Conservation (phyloP, 2,113 vertebrate species). For the Acrocephalus arundinaceus region DNA sequence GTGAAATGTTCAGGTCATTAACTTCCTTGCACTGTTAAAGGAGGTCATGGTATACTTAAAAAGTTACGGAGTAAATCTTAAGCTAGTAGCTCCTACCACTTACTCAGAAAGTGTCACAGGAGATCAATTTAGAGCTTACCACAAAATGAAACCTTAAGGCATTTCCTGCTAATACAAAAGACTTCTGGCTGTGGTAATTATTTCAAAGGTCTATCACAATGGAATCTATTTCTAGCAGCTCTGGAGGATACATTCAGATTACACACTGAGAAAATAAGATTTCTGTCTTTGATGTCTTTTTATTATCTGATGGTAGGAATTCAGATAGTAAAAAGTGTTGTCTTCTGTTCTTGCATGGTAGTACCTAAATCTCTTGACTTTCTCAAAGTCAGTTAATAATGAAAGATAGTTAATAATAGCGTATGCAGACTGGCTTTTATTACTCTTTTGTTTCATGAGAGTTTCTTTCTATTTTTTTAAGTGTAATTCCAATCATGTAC, state of each 20-base stretch:
- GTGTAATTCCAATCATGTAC: background rate
- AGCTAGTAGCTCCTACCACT: background rate
- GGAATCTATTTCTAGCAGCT: background rate
- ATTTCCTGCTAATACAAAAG: background rate
- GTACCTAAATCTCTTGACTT: background rate
- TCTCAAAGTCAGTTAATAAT: background rate
- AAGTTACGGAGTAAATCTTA: conserved; percentile 21
- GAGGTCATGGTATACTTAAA: background rate
- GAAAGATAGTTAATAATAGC: background rate
- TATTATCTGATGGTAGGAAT: background rate
- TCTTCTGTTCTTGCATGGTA: background rate
- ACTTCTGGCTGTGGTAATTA: conserved; percentile 25
- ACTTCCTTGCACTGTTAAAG: background rate
- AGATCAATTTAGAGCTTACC: conserved; percentile 30
- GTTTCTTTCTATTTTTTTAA: background rate
- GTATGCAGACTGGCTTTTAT: background rate
- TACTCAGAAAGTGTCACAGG: background rate
- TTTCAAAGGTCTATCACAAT: background rate
- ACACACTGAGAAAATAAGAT: conserved; percentile 14
- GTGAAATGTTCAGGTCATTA: conserved; percentile 14
- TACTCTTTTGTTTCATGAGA: background rate
- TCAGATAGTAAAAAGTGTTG: background rate
- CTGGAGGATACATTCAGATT: conserved; percentile 4
- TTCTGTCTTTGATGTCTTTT: conserved; percentile 1
- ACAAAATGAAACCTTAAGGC: background rate